Percentiles rank a stretch among this genome's conserved stretches.
Conservation (phyloP, 30 jellyfish, hydroid and myxozoan genomes). For the Hydractinia symbiolongicarpus region DNA sequence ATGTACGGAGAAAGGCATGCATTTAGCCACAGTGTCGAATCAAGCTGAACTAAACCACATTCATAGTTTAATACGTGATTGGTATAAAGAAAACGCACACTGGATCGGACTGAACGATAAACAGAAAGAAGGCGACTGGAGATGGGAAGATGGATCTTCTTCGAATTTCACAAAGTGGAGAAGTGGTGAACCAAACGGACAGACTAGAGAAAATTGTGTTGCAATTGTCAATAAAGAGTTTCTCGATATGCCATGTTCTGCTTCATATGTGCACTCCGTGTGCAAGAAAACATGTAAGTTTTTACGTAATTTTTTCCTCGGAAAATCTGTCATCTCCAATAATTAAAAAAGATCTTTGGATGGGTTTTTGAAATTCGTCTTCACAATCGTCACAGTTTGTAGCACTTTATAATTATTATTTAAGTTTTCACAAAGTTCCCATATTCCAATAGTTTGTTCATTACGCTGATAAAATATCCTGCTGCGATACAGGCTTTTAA, state of each 20-base stretch:
- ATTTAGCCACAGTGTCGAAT: background rate
- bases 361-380: no score
- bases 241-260: constrained; percentile 16
- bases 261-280: background rate
- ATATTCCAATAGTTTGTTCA: no score
- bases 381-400: no score
- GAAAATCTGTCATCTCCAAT: no score
- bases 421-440: no score
- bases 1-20: background rate
- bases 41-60: background rate
- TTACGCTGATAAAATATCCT: no score
- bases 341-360: no score
- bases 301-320: background rate
- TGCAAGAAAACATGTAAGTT: background rate
- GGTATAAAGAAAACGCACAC: background rate
- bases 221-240: background rate
- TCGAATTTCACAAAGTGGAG: background rate
- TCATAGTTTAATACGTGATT: background rate
- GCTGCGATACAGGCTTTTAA: no score
- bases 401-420: no score
- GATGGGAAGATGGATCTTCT: background rate
- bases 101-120: constrained; percentile 14
- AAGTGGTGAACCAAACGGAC: constrained; percentile 13
- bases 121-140: background rate
- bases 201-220: background rate